phyloP scores from a whole-genome alignment of 2,888 invertebrate species.

The Cordilura impudica region DNA sequence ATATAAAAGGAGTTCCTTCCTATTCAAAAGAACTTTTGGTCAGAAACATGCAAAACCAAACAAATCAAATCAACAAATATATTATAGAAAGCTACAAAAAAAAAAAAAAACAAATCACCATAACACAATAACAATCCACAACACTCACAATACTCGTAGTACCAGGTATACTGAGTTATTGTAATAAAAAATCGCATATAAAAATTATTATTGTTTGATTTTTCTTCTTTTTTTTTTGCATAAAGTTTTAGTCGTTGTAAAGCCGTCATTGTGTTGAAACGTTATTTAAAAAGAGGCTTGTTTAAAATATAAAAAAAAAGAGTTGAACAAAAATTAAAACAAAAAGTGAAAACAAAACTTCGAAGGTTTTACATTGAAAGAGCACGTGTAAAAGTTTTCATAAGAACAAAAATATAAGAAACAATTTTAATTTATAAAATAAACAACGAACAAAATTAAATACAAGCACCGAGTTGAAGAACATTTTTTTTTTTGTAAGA shows the following conservation, averaged over 20 bases:
- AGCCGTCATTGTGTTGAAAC: slow-evolving; percentile 57
- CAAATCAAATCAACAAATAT: slow-evolving; percentile 28
- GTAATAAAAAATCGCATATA: slow-evolving; percentile 1
- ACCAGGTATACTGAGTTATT: neutral
- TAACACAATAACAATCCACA: slow-evolving; percentile 37
- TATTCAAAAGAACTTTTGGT: slow-evolving; percentile 11
- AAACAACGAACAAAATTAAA: neutral
- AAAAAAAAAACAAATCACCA: slow-evolving; percentile 17
- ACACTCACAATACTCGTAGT: too few species aligned
- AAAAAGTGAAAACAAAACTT: slow-evolving; percentile 21
- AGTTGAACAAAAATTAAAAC: slow-evolving; percentile 11
- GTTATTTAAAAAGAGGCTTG: slow-evolving; percentile 6
- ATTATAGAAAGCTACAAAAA: neutral
- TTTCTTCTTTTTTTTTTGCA: slow-evolving; percentile 39
- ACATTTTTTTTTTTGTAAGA: slow-evolving; percentile 1
- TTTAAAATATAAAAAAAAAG: too few species aligned
- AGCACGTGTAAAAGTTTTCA: slow-evolving; percentile 35
- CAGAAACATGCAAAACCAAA: slow-evolving; percentile 58
- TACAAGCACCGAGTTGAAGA: neutral
- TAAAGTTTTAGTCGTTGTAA: slow-evolving; percentile 51
- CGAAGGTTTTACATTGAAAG: slow-evolving; percentile 24
- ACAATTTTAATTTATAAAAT: neutral
- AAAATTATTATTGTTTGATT: slow-evolving; percentile 55
- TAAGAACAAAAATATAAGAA: neutral
- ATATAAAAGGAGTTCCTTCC: neutral